Evolutionary conservation across 2,113 vertebrate genomes (phyloP), one percentile per base, ranked within the genome.

Genomic region (Aplodontia rufa): DNA sequence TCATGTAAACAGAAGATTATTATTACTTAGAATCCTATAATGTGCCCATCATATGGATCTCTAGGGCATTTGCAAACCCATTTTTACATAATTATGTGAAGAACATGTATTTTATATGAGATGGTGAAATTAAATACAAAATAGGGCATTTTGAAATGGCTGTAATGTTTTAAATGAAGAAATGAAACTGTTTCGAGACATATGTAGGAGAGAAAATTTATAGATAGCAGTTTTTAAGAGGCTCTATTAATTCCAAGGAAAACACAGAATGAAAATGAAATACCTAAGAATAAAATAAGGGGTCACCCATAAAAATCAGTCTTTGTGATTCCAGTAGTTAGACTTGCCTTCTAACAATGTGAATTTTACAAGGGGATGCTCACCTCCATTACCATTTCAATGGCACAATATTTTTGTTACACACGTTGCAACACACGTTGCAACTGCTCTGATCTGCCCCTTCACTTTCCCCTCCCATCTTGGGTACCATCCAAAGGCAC

Each of bases 51-150:
- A 92, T 91, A 97, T 96, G 96, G 96, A 96, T 97, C 96, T 97
- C 96, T 78, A 82, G 97, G 96, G 96, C 96, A 97, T 97, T 95
- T 80, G 55, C 93, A 97, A 97, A 91, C 86, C 91, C 96, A 96
- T 96, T 97, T 97, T 97, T 97, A 98, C 84, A 95, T 97, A 97
- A 98, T 98, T 98, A 98, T 96, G 96, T 89, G 96, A 97, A 97
- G 89, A 97, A 97, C 93, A 96, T 97, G 97, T 97, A 97, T 97
- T 97, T 97, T 97, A 97, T 97, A 97, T 97, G 96, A 97, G 96
- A 95, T 96, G 96, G 93, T 93, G 95, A 96, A 97, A 98, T 97
- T 97, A 98, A 98, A 97, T 96, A 98, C 95, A 96, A 98, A 98
- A 97, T 92, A 97, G 96, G 94, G 95, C 95, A 97, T 97, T 98